Evolutionary conservation across 35 echinoderm and acorn worm genomes (phyloP), one percentile per base, ranked within the genome.

Genomic region (Apostichopus parvimensis): DNA sequence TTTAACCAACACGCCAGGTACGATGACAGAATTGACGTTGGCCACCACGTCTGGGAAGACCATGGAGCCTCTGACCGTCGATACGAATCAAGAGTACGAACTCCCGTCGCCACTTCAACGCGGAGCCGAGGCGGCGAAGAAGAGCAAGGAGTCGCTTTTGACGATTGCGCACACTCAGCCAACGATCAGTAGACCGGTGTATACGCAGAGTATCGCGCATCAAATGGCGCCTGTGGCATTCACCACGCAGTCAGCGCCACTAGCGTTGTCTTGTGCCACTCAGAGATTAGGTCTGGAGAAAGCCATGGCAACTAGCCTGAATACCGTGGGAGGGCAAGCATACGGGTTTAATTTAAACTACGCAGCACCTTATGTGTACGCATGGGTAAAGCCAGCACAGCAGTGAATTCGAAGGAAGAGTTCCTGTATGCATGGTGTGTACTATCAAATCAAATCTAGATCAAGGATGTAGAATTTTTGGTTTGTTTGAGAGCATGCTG

Each of bases 341-440:
- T 91, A 91, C 89, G 89, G 89, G 18, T 91, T 91, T 59, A 91
- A 91, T 73, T 56, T 91, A 6, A 91, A 91, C 22, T 91, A 91
- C 52, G 56, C 73, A 25, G 89, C 89, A 55, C 89, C 89, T n/a
- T 91, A 91, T 53, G 89, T 91, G 71, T 91, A 91, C 76, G 89
- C 89, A 56, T 91, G 89, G 89, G 89, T 91, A 52, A 91, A 91
- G 56, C 89, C 89, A 77, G 73, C 76, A 56, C 89, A 91, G 56
- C 77, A 91, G 71, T 91, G 57, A 59, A 5, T 56, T 59, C 4
- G 34, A 45, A 45, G 34, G 34, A 45, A 45, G 34, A 45, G 34
- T 45, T 45, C 34, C 34, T 45, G 34, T 45, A 45, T 45, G 34
- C 34, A 45, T 45, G 34, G 34, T 45, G 34, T 45, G 34, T 45